These are phyloP conservation scores for Diabrotica balteata DNA, from an alignment of 2,888 invertebrate species.

Conservation along the genomic window DNA sequence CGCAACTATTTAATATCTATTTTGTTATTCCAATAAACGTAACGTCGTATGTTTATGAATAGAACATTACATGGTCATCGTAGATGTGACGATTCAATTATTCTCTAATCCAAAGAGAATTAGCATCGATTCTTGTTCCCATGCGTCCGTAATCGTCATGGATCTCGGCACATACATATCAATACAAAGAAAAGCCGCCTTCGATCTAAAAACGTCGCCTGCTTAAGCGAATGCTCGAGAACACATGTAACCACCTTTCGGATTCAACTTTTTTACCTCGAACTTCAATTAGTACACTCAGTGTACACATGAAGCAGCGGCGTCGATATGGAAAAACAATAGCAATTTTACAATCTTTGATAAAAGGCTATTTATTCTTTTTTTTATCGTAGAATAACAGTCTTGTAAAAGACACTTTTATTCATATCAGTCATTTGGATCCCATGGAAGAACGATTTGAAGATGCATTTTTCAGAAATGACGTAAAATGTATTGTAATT, in stretches of 20 bases:
- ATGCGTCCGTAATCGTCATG: conserved; percentile 28
- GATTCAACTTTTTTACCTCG: conserved; percentile 49
- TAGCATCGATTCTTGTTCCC: conserved; percentile 25
- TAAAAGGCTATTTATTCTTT: too few species aligned
- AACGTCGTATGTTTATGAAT: neutral
- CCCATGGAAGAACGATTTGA: too few species aligned
- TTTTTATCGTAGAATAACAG: too few species aligned
- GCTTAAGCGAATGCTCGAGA: conserved; percentile 49
- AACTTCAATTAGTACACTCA: conserved; percentile 49
- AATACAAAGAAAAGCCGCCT: conserved; percentile 40
- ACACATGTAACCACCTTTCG: conserved; percentile 54
- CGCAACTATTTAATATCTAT: too few species aligned
- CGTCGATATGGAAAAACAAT: too few species aligned
- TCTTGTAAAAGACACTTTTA: too few species aligned
- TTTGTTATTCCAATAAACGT: neutral
- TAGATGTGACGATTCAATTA: conserved; percentile 24
- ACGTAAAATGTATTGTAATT: too few species aligned
- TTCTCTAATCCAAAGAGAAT: conserved; percentile 23
- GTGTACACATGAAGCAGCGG: conserved; percentile 13
- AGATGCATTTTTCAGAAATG: too few species aligned
- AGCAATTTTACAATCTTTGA: too few species aligned
- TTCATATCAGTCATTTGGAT: too few species aligned
- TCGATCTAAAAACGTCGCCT: conserved; percentile 53
- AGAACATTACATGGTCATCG: neutral
- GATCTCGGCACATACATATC: conserved; percentile 18